Conservation (phyloP, 1,140 invertebrate genomes). For the Chironomus striatipennis region DNA sequence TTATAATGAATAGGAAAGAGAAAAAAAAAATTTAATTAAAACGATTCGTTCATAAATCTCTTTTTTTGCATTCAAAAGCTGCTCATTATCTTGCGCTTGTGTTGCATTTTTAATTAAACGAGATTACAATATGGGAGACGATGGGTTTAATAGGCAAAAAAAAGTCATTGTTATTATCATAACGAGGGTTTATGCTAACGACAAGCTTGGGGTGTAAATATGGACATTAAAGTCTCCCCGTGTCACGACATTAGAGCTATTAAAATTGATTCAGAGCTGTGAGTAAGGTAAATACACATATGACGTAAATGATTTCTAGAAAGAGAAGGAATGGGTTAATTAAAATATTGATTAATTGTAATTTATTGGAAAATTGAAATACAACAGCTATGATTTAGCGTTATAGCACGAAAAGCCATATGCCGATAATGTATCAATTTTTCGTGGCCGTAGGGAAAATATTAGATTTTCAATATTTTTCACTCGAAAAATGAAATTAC, state of each 20-base stretch:
- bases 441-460: too few species aligned
- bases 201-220: too few species aligned
- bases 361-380: constrained; percentile 11
- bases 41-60: constrained; percentile 4
- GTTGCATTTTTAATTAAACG: neutral
- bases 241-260: too few species aligned
- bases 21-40: constrained; percentile 15
- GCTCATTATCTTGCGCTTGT: neutral
- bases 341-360: constrained; percentile 9
- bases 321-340: neutral
- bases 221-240: too few species aligned
- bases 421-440: neutral
- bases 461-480: too few species aligned
- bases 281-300: too few species aligned
- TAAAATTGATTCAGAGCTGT: too few species aligned
- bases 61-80: neutral
- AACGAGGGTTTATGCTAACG: too few species aligned
- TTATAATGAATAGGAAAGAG: neutral
- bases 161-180: too few species aligned
- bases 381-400: neutral
- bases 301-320: neutral
- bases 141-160: too few species aligned
- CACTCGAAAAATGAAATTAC: neutral
- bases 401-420: neutral
- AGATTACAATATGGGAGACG: too few species aligned